Evolutionary conservation across 2,888 invertebrate species (phyloP), one percentile per base, ranked within the genome.

Genomic region (Dryococelus australis): DNA sequence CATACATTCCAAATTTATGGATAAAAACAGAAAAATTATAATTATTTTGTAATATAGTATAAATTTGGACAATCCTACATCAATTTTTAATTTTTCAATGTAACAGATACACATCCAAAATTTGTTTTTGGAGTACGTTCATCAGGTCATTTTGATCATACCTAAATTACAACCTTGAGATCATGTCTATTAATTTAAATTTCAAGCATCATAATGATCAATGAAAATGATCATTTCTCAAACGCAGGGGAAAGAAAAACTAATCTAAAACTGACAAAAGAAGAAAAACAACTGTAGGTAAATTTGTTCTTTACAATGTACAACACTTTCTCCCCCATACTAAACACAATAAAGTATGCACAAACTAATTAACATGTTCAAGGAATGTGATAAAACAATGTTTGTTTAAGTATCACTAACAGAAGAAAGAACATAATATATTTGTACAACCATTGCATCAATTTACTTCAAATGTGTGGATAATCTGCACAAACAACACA

Each of bases 391-490:
- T 9, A 65, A 65, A 16, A 87, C 35, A 43, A 86, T 86, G 35
- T 35, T 35, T 35, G 35, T 28, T 85, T 43, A 78, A 86, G 3
- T 43, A 53, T 79, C 86, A 86, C 65, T 20, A 24, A 43, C 13
- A 47, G 24, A 47, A 85, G 51, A 85, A 85, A 43, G 43, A 85
- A 28, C 13, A n/a, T 78, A 9, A 78, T 43, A 86, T 28, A 28
- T 86, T 65, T 65, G 65, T 65, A 65, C 65, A 65, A 65, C 65
- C 65, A 65, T 65, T 65, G 65, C 65, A 65, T 65, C 65, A 65
- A 65, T 10, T 65, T 65, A n/a, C 65, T n/a, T 24, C 8, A 24
- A 65, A 65, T 16, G 10, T 24, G 2, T 16, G 20, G 65, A 24
- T 24, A 65, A 65, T 65, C 65, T n/a, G 65, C n/a, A 65, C 20